A percentile compares a stretch with the other conserved stretches of the same genome.
These are phyloP conservation scores for Ptychadena robeensis DNA, from an alignment of 2,797 vertebrate species.

Conservation along the genomic window DNA sequence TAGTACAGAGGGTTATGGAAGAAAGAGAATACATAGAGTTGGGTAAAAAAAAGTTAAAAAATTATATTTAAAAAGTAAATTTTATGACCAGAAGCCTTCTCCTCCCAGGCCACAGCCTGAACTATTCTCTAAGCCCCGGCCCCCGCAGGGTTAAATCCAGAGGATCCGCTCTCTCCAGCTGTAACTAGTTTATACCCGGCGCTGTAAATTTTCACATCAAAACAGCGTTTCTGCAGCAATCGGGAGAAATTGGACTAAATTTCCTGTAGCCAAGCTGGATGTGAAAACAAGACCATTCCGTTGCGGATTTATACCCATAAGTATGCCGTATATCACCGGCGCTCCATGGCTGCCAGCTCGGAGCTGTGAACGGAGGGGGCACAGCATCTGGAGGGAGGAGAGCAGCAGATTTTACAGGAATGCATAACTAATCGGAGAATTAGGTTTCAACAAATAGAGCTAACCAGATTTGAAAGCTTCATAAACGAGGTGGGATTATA, in stretches of 20 bases:
- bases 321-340: conserved; percentile 58
- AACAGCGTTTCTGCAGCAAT: conserved; percentile 60
- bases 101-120: neutral
- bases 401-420: conserved; percentile 34
- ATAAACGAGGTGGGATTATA: neutral
- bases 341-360: conserved; percentile 35
- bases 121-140: neutral
- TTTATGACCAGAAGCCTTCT: too few relatives aligned
- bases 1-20: too few relatives aligned
- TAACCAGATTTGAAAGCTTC: neutral
- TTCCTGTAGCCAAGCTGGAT: conserved; percentile 59
- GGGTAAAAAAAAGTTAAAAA: too few relatives aligned
- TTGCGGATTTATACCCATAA: conserved; percentile 62
- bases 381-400: conserved; percentile 29
- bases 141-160: conserved; percentile 33
- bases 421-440: conserved; percentile 31
- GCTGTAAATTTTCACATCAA: conserved; percentile 62
- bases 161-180: conserved; percentile 40
- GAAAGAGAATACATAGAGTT: too few relatives aligned
- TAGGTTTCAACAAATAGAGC: conserved; percentile 2
- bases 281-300: conserved; percentile 61
- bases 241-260: conserved; percentile 62
- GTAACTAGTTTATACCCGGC: conserved; percentile 56
- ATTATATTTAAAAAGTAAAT: too few relatives aligned
- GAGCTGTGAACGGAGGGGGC: neutral